Percentiles rank a stretch among this genome's conserved stretches.
phyloP scores from a whole-genome alignment of 2,113 vertebrate genomes.

The Pholis gunnellus region DNA sequence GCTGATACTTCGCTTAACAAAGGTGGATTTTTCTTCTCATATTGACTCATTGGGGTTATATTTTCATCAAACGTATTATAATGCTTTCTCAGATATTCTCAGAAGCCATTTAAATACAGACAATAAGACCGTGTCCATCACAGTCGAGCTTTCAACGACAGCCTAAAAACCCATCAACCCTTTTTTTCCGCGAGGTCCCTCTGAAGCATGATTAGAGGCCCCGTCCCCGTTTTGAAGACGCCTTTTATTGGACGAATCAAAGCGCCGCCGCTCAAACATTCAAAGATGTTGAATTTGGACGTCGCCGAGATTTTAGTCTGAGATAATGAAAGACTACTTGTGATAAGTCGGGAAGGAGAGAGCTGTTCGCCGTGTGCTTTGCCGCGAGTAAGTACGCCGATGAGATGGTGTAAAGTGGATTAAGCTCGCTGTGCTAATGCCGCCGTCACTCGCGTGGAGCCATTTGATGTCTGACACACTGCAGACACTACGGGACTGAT shows the following conservation, averaged over 20 bases:
- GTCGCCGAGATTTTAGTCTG: conserved; percentile 49
- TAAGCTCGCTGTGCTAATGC: conserved; percentile 60
- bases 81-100: conserved; percentile 45
- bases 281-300: conserved; percentile 33
- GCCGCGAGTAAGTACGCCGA: conserved; percentile 76
- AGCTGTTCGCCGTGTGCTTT: conserved; percentile 63
- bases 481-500: conserved; percentile 30
- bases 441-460: conserved; percentile 30
- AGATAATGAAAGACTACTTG: conserved; percentile 76
- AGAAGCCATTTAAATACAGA: conserved; percentile 46
- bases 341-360: conserved; percentile 55
- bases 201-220: conserved; percentile 50
- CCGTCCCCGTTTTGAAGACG: conserved; percentile 35
- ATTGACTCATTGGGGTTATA: conserved; percentile 26
- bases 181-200: conserved; percentile 25
- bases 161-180: conserved; percentile 38
- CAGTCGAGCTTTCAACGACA: conserved; percentile 42
- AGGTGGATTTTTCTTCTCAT: conserved; percentile 20
- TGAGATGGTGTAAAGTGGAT: conserved; percentile 72
- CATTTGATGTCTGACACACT: conserved; percentile 49
- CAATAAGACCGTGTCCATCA: conserved; percentile 43
- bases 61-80: conserved; percentile 38
- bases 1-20: conserved; percentile 12
- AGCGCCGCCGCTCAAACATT: conserved; percentile 39
- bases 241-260: conserved; percentile 50